phyloP scores from a whole-genome alignment of 2,888 invertebrate species.

The Trichacis sp. region DNA sequence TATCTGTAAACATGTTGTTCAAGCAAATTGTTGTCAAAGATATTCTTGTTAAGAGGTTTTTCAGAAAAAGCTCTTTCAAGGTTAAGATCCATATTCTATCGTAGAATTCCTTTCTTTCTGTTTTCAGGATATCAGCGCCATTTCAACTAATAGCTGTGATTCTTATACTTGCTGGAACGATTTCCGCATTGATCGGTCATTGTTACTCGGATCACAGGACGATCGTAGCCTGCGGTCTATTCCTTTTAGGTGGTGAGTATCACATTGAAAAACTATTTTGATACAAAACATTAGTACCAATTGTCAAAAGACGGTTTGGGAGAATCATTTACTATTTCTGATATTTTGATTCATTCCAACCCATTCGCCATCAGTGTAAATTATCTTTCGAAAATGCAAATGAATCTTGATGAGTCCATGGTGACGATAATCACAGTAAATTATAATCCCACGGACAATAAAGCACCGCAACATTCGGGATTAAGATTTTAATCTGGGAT shows the following conservation, averaged over 20 bases:
- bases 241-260: constrained; percentile 73
- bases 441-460: constrained; percentile 3
- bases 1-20: too few relatives aligned
- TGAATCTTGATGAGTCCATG: too few relatives aligned
- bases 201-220: constrained; percentile 74
- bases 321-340: too few relatives aligned
- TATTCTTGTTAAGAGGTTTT: too few relatives aligned
- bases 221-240: constrained; percentile 71
- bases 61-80: neutral
- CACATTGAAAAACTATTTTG: neutral
- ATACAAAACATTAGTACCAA: too few relatives aligned
- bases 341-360: too few relatives aligned
- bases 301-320: too few relatives aligned
- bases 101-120: constrained; percentile 41
- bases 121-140: constrained; percentile 74
- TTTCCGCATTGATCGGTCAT: constrained; percentile 73
- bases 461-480: neutral
- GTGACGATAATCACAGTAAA: too few relatives aligned
- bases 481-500: constrained; percentile 1
- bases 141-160: constrained; percentile 72
- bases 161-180: constrained; percentile 71
- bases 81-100: neutral
- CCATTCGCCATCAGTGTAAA: too few relatives aligned
- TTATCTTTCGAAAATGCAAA: too few relatives aligned
- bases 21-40: too few relatives aligned